Conservation (phyloP, 2,113 vertebrate genomes). For the Nymphicus hollandicus region DNA sequence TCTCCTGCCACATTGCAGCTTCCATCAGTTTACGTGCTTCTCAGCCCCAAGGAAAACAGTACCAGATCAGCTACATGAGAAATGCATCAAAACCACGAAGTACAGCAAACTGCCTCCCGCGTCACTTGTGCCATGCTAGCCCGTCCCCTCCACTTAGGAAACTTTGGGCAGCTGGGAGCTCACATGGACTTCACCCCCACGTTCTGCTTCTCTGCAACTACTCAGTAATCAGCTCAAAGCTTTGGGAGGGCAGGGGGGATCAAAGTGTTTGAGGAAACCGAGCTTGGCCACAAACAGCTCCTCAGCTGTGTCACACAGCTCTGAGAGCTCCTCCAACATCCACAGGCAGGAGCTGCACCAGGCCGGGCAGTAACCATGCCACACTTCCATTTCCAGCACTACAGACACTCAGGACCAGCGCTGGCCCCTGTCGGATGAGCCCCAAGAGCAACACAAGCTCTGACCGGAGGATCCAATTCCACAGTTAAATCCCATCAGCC, state of each 20-base stretch:
- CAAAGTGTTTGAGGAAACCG: neutral
- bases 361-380: neutral
- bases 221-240: neutral
- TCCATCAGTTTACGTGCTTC: neutral
- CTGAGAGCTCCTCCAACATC: neutral
- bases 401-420: neutral
- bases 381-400: neutral
- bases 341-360: neutral
- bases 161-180: neutral
- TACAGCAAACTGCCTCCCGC: fast-evolving
- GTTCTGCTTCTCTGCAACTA: neutral
- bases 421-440: neutral
- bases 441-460: neutral
- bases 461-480: neutral
- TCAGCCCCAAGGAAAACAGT: neutral
- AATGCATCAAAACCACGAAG: neutral
- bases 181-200: neutral
- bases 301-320: neutral
- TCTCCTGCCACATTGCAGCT: neutral
- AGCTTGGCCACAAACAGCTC: neutral
- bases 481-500: neutral
- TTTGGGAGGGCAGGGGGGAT: neutral
- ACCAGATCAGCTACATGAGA: neutral
- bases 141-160: neutral
- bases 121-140: neutral